phyloP scores from a whole-genome alignment of 35 echinoderm and acorn worm species.

The Ophiothrix spiculata region DNA sequence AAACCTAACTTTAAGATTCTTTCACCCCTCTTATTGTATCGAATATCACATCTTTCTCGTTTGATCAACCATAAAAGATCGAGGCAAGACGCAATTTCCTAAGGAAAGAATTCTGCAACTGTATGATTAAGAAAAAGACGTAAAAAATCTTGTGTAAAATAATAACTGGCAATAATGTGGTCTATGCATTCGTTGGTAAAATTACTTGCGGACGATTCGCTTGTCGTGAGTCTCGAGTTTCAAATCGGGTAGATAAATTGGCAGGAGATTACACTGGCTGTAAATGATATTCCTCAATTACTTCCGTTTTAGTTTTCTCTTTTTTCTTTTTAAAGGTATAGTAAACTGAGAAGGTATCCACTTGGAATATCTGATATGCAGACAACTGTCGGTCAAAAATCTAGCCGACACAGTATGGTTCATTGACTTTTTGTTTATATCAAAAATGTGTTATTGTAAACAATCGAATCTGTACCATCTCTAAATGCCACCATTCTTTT shows the following conservation, averaged over 20 bases:
- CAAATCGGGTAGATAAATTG: slow-evolving; percentile 7
- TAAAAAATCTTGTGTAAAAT: too few relatives aligned
- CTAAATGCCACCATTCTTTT: neutral
- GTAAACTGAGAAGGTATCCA: neutral
- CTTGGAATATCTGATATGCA: neutral
- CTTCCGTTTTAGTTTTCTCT: neutral
- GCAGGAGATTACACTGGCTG: slow-evolving; percentile 14
- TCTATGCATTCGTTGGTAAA: neutral
- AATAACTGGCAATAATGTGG: too few relatives aligned
- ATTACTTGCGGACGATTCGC: neutral
- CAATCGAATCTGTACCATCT: neutral
- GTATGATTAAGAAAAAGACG: too few relatives aligned
- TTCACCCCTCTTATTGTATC: too few relatives aligned
- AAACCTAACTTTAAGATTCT: too few relatives aligned
- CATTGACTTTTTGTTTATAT: neutral
- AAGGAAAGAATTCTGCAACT: too few relatives aligned
- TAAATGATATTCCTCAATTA: neutral
- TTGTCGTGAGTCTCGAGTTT: neutral
- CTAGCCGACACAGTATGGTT: neutral
- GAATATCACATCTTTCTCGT: too few relatives aligned
- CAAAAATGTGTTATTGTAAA: neutral
- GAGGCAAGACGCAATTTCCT: too few relatives aligned
- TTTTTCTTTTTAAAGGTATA: neutral
- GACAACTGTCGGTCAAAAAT: slow-evolving; percentile 2
- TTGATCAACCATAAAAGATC: too few relatives aligned